Base-by-base conservation (phyloP, 2,113 vertebrate species). In the Callaeas wilsoni region DNA sequence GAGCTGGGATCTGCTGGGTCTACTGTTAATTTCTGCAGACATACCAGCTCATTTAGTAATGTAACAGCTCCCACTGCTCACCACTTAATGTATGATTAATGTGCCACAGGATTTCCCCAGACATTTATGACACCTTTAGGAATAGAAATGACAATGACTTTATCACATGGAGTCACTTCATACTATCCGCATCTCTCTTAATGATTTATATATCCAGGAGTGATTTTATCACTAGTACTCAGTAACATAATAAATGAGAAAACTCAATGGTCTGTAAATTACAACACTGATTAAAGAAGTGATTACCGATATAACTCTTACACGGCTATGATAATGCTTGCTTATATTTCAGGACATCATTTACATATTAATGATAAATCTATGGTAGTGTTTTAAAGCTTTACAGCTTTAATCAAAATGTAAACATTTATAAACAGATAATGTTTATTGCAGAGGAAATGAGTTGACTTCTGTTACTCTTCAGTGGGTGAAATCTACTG, bases 11-110 rank as follows among this genome's bases (percentile, higher is more conserved):
- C 93, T 96, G 93, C 95, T 96, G 98, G 96, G 88, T 76, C 94
- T 97, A 89, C 93, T 96, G 95, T 97, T 98, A 97, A 98, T 98
- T 98, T 97, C 92, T 96, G 97, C 96, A 97, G 97, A 52, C 27
- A 22, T 70, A 83, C 63, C 76, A 46, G 37, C 92, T 88, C 91
- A 22, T 74, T 94, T 68, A 63, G 84, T 27, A 82, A 52, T 16
- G 16, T 63, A 65, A 56, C 91, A 83, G 94, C 95, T 97, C 97
- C 97, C 96, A 82, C 87, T 85, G 94, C 96, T 94, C 85, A 59
- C 97, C 96, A 97, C 97, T 98, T 98, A 98, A 97, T 98, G 95
- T 53, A 60, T 98, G 98, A 98, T 97, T 96, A 97, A 98, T 98
- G 97, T 87, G 90, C 84, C 93, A 41, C 60, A 56, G 96, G 95